Conservation (phyloP, 1,140 invertebrate genomes). For the Macrobrachium rosenbergii region DNA sequence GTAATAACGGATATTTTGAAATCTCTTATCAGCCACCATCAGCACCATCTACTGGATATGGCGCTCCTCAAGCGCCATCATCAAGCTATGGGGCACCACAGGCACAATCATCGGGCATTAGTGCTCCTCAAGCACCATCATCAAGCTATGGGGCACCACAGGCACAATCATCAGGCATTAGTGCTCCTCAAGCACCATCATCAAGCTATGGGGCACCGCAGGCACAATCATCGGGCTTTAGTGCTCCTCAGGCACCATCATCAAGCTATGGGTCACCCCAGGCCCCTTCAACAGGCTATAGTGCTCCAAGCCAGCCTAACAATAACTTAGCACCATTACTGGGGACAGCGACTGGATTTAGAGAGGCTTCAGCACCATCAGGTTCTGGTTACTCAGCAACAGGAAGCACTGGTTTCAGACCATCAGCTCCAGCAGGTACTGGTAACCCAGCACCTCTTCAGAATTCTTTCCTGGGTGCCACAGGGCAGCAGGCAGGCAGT, state of each 20-base stretch:
- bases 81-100: no score
- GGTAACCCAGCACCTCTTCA: conserved; percentile 14
- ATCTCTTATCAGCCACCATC: conserved; percentile 28
- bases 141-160: conserved; percentile 3
- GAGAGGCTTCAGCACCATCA: conserved; percentile 10
- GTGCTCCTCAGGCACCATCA: conserved; percentile 14
- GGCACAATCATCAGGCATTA: neutral
- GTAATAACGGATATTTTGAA: conserved; percentile 33
- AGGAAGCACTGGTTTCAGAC: neutral
- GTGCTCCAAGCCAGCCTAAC: neutral
- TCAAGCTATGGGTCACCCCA: conserved; percentile 13
- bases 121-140: conserved; percentile 17
- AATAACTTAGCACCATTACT: neutral
- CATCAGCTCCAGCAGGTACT: neutral
- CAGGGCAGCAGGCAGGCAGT: conserved; percentile 31
- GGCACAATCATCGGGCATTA: neutral
- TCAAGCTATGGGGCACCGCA: conserved; percentile 1
- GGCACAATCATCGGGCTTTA: neutral
- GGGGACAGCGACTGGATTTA: neutral
- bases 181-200: conserved; percentile 17
- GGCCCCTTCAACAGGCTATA: neutral
- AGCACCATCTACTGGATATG: conserved; percentile 11
- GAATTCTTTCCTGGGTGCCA: conserved; percentile 11
- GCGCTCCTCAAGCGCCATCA: neutral
- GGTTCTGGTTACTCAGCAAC: neutral